Evolutionary conservation across 2,113 vertebrate species (phyloP), one percentile per base, ranked within the genome.

Genomic region (Semnornis frantzii): DNA sequence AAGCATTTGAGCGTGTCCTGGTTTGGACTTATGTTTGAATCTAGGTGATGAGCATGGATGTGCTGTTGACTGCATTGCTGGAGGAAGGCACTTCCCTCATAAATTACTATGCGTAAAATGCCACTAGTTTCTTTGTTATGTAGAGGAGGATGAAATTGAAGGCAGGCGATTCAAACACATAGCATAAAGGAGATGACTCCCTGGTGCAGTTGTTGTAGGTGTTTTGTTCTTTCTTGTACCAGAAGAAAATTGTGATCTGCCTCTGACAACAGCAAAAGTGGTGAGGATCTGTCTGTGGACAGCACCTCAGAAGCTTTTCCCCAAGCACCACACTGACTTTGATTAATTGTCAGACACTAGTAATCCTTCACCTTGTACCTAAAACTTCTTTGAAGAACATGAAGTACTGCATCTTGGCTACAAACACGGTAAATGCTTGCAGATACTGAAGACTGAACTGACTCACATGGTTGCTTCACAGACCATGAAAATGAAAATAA

Each of bases 161-260:
- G 31, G 14, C 24, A 50, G 14, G 31, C 46, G 34, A 30, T 9
- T 33, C 46, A 72, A 17, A 19, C 12, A 10, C 19, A 21, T 4
- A n/a, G 23, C 19, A 23, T 0, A 5, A 30, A 74, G 63, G 18
- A 8, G 15, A 4, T 27, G 58, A 13, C 44, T 33, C 70, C 63
- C 8, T 0, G 0, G 24, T 4, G 4, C 15, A 30, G 28, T 46
- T 15, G 23, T 3, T 1, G 1, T 46, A 7, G 14, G 13, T 14
- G 17, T 57, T 65, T 24, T 66, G 9, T 28, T 80, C 54, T 24
- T 39, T 27, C 17, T 50, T 28, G 16, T 62, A 79, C 58, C 68
- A 69, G 27, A 34, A 87, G 33, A 72, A 89, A 59, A 76, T 44
- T 12, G 8, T 31, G 37, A 69, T 39, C 31, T 24, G 48, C 21